A percentile compares a stretch with the other conserved stretches of the same genome.
Conservation (phyloP, 1,140 invertebrate species). For the Probaryconus sp. region DNA sequence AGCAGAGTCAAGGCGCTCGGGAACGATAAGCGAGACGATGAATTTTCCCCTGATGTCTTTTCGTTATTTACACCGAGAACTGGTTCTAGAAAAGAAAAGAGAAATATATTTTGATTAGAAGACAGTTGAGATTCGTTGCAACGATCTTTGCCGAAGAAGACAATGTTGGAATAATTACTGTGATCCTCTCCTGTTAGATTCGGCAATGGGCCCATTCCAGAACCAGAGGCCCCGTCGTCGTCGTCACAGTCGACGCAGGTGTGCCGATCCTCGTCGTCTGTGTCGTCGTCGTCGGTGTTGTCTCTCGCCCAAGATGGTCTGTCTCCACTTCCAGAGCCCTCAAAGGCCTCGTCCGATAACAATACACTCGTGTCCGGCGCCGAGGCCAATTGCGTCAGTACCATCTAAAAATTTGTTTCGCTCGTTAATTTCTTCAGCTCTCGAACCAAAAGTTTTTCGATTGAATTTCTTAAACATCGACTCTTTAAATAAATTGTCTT, state of each 20-base stretch:
- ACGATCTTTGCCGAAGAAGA: not conserved
- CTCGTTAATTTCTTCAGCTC: too few species aligned
- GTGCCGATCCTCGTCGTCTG: conserved; percentile 68
- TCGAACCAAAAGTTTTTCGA: too few species aligned
- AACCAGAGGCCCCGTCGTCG: conserved; percentile 74
- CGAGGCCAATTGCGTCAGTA: conserved; percentile 72
- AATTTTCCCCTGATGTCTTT: conserved; percentile 19
- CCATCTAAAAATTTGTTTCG: conserved; percentile 65
- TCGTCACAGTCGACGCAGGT: conserved; percentile 65
- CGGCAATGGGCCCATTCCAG: conserved; percentile 70
- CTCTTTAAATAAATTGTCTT: too few species aligned
- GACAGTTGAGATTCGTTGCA: conserved; percentile 10
- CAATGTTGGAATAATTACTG: conserved; percentile 41
- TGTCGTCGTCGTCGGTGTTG: conserved; percentile 53
- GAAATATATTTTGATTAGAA: too few species aligned
- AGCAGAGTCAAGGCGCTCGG: conserved; percentile 39
- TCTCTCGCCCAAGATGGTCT: conserved; percentile 64
- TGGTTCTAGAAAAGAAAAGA: conserved; percentile 59
- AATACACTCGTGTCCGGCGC: conserved; percentile 71
- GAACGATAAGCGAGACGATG: conserved; percentile 53
- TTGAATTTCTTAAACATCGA: too few species aligned
- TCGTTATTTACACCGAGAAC: conserved; percentile 47
- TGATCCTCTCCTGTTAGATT: conserved; percentile 30
- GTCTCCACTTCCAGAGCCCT: conserved; percentile 75
- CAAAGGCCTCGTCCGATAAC: conserved; percentile 72